Evolutionary conservation across 1,140 invertebrate species (phyloP).

Genomic region (Homarus americanus): DNA sequence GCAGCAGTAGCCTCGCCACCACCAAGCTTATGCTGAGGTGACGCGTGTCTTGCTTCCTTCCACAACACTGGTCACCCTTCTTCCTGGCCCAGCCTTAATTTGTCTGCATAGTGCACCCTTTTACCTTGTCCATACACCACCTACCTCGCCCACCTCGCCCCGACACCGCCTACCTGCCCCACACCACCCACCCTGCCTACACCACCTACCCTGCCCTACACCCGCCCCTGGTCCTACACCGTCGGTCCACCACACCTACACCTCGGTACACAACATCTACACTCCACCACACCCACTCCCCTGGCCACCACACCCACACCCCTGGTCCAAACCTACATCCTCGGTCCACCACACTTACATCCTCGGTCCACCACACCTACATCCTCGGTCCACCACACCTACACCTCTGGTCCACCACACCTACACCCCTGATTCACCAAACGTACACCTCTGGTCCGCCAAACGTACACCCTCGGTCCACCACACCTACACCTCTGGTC

Average conservation of each 20-base stretch:
- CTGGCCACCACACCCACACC: not conserved
- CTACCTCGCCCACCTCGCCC: not conserved
- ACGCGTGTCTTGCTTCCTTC: not conserved
- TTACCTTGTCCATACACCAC: not conserved
- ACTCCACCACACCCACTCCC: not conserved
- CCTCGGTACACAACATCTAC: not conserved
- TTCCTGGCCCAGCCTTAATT: not conserved
- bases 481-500: too few relatives aligned
- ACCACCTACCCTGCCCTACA: not conserved
- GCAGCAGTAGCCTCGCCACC: slow-evolving; percentile 36
- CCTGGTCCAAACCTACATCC: too few relatives aligned
- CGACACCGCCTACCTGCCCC: not conserved
- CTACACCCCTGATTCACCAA: too few relatives aligned
- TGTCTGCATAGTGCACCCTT: not conserved
- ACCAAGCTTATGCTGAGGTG: not conserved
- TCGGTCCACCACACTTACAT: too few relatives aligned
- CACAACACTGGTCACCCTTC: not conserved
- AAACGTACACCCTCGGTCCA: too few relatives aligned
- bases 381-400: too few relatives aligned
- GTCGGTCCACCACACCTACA: not conserved
- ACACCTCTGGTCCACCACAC: too few relatives aligned
- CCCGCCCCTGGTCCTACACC: not conserved
- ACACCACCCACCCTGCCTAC: not conserved
- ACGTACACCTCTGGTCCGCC: too few relatives aligned
- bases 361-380: too few relatives aligned